These are phyloP conservation scores for Guaruba guarouba DNA, from an alignment of 2,113 vertebrate species.

Conservation along the genomic window DNA sequence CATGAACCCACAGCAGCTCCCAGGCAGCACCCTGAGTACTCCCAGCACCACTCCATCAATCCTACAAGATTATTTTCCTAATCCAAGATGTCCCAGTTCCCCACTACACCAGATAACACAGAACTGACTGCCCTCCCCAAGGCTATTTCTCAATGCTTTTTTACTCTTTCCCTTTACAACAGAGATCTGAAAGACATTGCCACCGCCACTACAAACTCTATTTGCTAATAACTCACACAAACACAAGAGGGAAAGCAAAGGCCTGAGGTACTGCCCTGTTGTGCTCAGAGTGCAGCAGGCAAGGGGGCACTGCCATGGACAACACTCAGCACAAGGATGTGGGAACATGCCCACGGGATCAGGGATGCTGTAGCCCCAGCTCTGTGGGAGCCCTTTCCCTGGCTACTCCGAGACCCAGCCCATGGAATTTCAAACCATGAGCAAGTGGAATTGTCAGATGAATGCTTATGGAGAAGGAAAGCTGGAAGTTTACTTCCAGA, in stretches of 20 bases:
- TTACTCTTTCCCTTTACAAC: not conserved
- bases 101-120: not conserved
- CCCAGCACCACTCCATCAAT: not conserved
- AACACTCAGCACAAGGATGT: fast-evolving
- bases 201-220: too few species aligned
- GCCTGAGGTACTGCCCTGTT: fast-evolving
- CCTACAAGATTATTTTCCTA: not conserved
- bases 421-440: not conserved
- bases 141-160: not conserved
- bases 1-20: fast-evolving
- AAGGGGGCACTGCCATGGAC: fast-evolving
- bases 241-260: not conserved
- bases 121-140: not conserved
- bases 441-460: too few species aligned
- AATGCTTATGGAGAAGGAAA: not conserved
- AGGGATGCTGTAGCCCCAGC: not conserved
- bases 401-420: not conserved
- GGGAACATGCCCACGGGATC: fast-evolving
- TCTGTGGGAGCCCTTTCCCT: not conserved
- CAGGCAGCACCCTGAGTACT: not conserved
- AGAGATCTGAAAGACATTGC: not conserved
- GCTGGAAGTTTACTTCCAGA: not conserved
- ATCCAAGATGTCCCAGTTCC: not conserved
- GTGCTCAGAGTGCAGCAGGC: not conserved
- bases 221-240: not conserved